phyloP scores from a whole-genome alignment of 2,888 invertebrate genomes.

The Xanthia togata region DNA sequence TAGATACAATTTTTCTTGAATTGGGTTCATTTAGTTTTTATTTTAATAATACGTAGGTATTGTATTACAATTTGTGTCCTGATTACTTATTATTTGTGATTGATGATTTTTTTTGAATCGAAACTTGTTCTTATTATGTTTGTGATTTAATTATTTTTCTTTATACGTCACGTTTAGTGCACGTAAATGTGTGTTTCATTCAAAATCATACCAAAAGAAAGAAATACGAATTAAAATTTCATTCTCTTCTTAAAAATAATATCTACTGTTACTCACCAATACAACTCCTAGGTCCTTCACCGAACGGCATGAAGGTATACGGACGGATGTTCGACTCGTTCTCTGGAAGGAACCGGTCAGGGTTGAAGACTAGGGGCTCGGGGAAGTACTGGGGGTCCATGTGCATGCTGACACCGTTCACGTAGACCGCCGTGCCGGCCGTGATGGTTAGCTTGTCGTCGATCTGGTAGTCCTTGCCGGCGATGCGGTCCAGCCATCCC shows the following conservation, averaged over 20 bases:
- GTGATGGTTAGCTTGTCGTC: conserved; percentile 75
- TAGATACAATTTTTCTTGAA: too few relatives aligned
- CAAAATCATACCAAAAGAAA: neutral
- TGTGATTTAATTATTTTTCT: neutral
- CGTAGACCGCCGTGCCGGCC: conserved; percentile 73
- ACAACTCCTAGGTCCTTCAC: conserved; percentile 91
- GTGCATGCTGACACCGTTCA: conserved; percentile 74
- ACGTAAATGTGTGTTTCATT: neutral
- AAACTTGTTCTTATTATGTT: neutral
- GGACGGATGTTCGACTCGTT: conserved; percentile 83
- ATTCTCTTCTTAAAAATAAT: neutral
- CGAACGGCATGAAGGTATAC: conserved; percentile 87
- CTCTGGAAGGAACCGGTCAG: conserved; percentile 89
- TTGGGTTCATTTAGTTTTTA: too few relatives aligned
- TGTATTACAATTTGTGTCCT: too few relatives aligned
- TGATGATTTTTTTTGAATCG: neutral
- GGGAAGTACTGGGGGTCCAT: conserved; percentile 87
- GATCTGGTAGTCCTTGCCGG: conserved; percentile 70
- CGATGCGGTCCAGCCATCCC: conserved; percentile 77
- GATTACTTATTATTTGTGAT: too few relatives aligned
- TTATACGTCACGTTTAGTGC: neutral
- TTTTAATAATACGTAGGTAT: too few relatives aligned
- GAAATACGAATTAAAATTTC: neutral
- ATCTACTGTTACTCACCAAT: conserved; percentile 84
- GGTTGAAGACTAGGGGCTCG: conserved; percentile 89